These are phyloP conservation scores for Maccullochella peelii DNA, from an alignment of 2,113 vertebrate genomes.

Conservation along the genomic window DNA sequence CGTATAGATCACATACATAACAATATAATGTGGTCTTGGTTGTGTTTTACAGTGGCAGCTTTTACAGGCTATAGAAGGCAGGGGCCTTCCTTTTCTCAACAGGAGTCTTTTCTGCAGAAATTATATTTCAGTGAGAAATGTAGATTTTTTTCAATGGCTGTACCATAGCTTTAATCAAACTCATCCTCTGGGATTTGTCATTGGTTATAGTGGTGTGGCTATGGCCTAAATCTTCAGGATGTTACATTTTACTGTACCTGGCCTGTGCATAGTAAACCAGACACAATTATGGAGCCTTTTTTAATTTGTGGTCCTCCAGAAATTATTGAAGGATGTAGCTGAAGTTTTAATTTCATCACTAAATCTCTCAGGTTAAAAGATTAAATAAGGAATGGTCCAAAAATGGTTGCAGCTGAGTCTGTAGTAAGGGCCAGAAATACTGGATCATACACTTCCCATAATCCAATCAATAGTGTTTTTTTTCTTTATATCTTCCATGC, in stretches of 20 bases:
- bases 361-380: too few species aligned
- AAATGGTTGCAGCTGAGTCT: too few species aligned
- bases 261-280: not conserved
- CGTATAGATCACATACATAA: slow-evolving; percentile 3
- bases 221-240: not conserved
- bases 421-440: too few species aligned
- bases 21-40: too few species aligned
- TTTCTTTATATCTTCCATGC: too few species aligned
- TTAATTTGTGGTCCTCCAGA: not conserved
- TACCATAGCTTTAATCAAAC: not conserved
- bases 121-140: not conserved
- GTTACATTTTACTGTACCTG: not conserved
- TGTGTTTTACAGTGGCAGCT: not conserved
- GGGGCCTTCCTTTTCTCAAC: not conserved
- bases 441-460: too few species aligned
- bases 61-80: not conserved
- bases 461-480: too few species aligned
- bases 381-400: too few species aligned
- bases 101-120: not conserved
- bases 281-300: not conserved
- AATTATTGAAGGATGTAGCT: not conserved
- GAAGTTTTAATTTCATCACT: not conserved
- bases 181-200: not conserved
- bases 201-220: not conserved
- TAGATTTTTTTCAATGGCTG: not conserved